Evolutionary conservation across 2,797 vertebrate genomes (phyloP), one percentile per base, ranked within the genome.

Genomic region (Spea hammondii): DNA sequence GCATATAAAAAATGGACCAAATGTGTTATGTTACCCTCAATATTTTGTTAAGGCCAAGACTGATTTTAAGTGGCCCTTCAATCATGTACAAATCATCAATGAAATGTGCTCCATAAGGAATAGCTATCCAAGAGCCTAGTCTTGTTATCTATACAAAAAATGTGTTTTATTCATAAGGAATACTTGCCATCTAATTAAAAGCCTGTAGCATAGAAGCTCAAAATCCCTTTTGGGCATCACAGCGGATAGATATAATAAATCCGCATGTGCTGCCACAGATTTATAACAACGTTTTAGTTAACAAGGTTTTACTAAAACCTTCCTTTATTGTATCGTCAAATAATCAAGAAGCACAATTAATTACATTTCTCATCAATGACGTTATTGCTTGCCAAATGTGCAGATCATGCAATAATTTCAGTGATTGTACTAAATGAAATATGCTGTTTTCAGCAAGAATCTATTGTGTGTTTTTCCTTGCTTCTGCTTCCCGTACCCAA

Each of bases 91-190:
- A 68, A 81, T 81, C 47, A 50, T 77, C 74, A 60, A 9, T 46
- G 12, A 73, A 66, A 82, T 67, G 32, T 51, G 65, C 57, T 68
- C 70, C 79, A 64, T 65, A 77, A 62, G 79, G 70, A 82, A 77
- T 73, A 68, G 74, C 74, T 81, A 68, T 81, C 65, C 65, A 82
- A 69, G 59, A 73, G 74, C 48, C 74, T 46, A 64, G 74, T 54
- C 74, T 77, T 73, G 79, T 82, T 82, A 82, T 82, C 74, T 82
- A 68, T 81, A 76, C 67, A 67, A 74, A 81, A 81, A 81, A 81
- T 69, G 74, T 82, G 79, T 82, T 82, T 82, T 82, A 82, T 82
- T 77, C 79, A 82, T 82, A 77, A 82, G 79, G 79, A 82, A 82
- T 72, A 82, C 79, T 77, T 82, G 79, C 75, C 70, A 73, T 82